These are phyloP conservation scores for Uropsilus gracilis DNA, from an alignment of 2,113 vertebrate genomes.

Conservation along the genomic window DNA sequence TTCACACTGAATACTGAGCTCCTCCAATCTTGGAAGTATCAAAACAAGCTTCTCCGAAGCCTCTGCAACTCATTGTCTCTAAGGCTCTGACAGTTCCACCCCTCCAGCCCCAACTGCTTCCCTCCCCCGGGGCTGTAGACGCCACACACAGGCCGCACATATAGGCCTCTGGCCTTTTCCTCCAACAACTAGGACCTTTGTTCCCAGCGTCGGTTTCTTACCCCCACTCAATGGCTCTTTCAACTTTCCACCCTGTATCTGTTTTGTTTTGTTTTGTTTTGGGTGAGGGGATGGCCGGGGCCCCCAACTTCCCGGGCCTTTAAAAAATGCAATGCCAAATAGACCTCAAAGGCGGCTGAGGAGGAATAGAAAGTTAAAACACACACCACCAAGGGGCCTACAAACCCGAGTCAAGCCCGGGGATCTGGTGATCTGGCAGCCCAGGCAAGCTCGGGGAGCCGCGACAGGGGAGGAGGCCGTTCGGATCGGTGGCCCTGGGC, in stretches of 20 bases:
- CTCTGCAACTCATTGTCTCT: slow-evolving; percentile 53
- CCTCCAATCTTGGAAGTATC: slow-evolving; percentile 38
- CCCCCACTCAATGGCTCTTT: slow-evolving; percentile 76
- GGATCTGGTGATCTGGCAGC: slow-evolving; percentile 60
- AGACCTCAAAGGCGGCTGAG: not conserved
- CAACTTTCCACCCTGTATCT: slow-evolving; percentile 64
- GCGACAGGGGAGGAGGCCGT: not conserved
- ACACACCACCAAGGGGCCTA: slow-evolving; percentile 66
- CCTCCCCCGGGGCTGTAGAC: slow-evolving; percentile 70
- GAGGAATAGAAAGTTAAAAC: slow-evolving; percentile 45
- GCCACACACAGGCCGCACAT: slow-evolving; percentile 84
- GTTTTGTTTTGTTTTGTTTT: slow-evolving; percentile 50
- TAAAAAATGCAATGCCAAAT: slow-evolving; percentile 41
- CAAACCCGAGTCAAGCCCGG: slow-evolving; percentile 39
- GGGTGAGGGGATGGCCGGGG: not conserved
- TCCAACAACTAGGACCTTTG: slow-evolving; percentile 88
- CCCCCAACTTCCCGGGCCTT: slow-evolving; percentile 14
- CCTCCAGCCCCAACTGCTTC: slow-evolving; percentile 71
- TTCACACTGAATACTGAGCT: not conserved
- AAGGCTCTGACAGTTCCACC: slow-evolving; percentile 57
- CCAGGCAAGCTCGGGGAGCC: not conserved
- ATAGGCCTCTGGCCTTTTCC: slow-evolving; percentile 82
- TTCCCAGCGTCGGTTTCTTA: slow-evolving; percentile 84
- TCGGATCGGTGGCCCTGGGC: not conserved
- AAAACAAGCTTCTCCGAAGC: slow-evolving; percentile 70